Base-by-base conservation (phyloP, 2,888 invertebrate species). In the Pristionchus japonicus region DNA sequence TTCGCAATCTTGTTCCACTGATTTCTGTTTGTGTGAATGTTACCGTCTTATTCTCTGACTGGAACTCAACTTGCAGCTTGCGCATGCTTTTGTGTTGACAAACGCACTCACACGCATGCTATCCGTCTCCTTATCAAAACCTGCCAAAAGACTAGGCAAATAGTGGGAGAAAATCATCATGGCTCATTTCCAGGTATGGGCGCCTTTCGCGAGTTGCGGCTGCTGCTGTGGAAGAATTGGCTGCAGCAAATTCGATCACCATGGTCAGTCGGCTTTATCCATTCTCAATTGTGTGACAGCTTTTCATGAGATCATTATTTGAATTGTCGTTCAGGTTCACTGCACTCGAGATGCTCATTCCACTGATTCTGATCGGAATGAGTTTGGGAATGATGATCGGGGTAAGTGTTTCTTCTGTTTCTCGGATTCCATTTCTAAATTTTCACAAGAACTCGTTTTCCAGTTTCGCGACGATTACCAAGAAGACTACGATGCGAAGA, bases 141-240 rank as follows among this genome's bases (percentile, higher is more conserved):
- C 11, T 31, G n/a, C n/a, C n/a, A 15, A 15, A 31, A 64, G 11
- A 6, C 64, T 31, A 64, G 31, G 20, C 64, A 31, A 31, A 27
- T 17, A 64, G 31, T 15, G 31, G 11, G 31, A 31, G 15, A 64
- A 31, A 1, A 64, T 64, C 1, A 15, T 3, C 15, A 34, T 31
- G 31, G 9, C 4, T 57, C n/a, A 0, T 6, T 77, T 77, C n/a
- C 40, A 40, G 77, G 27, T 17, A 93, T 93, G 93, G 92, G 92
- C 74, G 91, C 91, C n/a, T 90, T 93, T 47, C 80, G 90, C 83
- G 93, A 93, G 88, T 88, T 93, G 37, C 89, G 92, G 37, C 89
- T 93, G 52, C 89, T 93, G 86, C 88, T 93, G 86, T 93, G 93
- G 93, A 93, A 93, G 88, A 93, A 93, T 87, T 89, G 89, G 77